These are phyloP conservation scores for Falco columbarius DNA, from an alignment of 2,797 vertebrate species.

Conservation along the genomic window DNA sequence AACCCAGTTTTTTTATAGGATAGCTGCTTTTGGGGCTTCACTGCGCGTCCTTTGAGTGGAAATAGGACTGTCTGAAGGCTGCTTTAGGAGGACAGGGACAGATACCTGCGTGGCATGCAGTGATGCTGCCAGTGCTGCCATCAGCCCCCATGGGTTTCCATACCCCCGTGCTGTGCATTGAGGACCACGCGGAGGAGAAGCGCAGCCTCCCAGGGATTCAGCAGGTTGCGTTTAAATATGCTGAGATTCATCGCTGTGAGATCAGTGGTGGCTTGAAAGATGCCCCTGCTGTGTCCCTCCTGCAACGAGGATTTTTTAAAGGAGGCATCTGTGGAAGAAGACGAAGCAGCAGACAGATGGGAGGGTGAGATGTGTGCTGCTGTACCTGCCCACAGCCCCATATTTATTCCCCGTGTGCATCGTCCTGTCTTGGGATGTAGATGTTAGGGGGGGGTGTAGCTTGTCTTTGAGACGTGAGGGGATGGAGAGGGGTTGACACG, in stretches of 20 bases:
- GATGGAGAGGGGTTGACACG: not conserved
- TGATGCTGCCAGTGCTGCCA: not conserved
- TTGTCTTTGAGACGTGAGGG: not conserved
- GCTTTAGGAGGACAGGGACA: not conserved
- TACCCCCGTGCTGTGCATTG: fast-evolving
- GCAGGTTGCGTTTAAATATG: not conserved
- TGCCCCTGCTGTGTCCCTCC: not conserved
- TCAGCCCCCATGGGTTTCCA: fast-evolving
- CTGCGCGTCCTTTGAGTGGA: not conserved
- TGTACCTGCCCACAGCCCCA: fast-evolving
- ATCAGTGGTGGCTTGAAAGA: not conserved
- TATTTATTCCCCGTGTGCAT: fast-evolving
- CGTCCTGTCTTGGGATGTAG: not conserved
- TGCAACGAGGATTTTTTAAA: not conserved
- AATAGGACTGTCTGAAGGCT: not conserved
- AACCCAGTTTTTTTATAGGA: not conserved
- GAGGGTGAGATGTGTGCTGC: not conserved
- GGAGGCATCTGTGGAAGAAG: not conserved
- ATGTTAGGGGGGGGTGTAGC: not conserved
- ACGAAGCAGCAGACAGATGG: not conserved
- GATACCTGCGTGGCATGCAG: fast-evolving
- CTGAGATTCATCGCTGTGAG: not conserved
- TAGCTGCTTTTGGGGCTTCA: not conserved
- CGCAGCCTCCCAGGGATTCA: fast-evolving
- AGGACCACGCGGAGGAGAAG: not conserved